Conservation (phyloP, 2,797 vertebrate species). For the Urosaurus nigricauda region DNA sequence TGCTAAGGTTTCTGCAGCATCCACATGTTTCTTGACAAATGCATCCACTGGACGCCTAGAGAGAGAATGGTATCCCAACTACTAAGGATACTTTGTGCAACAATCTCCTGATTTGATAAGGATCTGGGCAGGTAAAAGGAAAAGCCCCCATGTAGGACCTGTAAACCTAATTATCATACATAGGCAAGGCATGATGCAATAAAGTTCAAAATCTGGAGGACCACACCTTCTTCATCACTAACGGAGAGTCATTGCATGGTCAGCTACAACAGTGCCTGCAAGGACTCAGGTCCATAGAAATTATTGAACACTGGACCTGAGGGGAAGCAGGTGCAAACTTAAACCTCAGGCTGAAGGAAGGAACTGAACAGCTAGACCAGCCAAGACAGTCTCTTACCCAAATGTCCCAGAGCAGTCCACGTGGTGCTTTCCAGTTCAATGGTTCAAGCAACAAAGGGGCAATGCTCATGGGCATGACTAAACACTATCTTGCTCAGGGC, state of each 20-base stretch:
- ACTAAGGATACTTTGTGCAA: not conserved
- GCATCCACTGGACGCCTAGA: not conserved
- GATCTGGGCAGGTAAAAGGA: not conserved
- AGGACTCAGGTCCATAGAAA: not conserved
- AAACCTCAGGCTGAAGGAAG: not conserved
- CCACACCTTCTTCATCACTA: not conserved
- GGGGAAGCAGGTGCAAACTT: not conserved
- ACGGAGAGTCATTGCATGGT: no score
- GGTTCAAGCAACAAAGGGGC: not conserved
- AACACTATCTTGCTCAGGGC: not conserved
- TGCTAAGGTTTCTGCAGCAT: not conserved
- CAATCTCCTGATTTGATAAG: not conserved
- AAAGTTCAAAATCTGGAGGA: no score
- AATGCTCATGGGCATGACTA: not conserved
- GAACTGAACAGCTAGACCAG: not conserved
- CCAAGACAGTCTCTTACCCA: not conserved
- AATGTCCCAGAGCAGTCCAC: not conserved
- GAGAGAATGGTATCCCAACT: not conserved
- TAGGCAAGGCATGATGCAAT: not conserved
- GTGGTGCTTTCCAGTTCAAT: not conserved
- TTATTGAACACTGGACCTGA: not conserved
- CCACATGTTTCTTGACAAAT: not conserved
- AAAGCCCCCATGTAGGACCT: not conserved
- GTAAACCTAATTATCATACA: not conserved
- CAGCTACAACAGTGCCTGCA: not conserved